Conservation (phyloP, 1,140 invertebrate genomes). For the Conopomorpha cramerella region DNA sequence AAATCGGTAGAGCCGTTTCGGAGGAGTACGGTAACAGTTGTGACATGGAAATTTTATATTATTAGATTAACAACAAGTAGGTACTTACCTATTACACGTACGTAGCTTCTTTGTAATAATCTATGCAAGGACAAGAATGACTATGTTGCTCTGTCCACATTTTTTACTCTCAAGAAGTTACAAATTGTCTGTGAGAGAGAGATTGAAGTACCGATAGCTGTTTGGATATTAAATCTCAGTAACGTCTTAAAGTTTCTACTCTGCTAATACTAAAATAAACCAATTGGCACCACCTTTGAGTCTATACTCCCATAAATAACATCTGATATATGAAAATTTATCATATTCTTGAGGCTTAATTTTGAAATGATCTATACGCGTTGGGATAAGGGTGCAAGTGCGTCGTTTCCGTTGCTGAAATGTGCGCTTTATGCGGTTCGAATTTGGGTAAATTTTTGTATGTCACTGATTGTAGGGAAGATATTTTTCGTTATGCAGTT, state of each 20-base stretch:
- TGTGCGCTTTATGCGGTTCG: conserved; percentile 20
- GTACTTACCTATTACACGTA: too few species aligned
- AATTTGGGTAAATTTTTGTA: conserved; percentile 21
- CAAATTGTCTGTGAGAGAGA: conserved; percentile 17
- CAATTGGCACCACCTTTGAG: conserved; percentile 52
- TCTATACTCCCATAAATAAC: conserved; percentile 57
- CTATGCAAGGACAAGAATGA: too few species aligned
- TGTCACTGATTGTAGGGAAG: conserved; percentile 16
- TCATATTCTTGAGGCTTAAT: conserved; percentile 57
- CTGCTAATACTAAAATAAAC: conserved; percentile 44
- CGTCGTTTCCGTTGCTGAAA: conserved; percentile 19
- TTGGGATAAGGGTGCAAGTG: conserved; percentile 20
- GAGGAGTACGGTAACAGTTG: too few species aligned
- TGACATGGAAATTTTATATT: too few species aligned
- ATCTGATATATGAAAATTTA: conserved; percentile 58
- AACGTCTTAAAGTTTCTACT: conserved; percentile 35
- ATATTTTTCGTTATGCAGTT: conserved; percentile 32
- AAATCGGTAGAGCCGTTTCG: too few species aligned
- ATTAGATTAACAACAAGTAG: too few species aligned
- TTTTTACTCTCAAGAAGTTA: conserved; percentile 16
- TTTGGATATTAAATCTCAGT: conserved; percentile 13
- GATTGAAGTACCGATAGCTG: conserved; percentile 20
- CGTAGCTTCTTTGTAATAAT: too few species aligned
- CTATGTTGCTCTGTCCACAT: too few species aligned
- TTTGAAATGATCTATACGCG: conserved; percentile 43